phyloP scores from a whole-genome alignment of 2,113 vertebrate genomes.

The mouse (Mus musculus) region GRCm39 chr5:52356501-52357000 shows the following conservation, averaged over 20 bases:
- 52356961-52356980: neutral
- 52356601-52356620: neutral
- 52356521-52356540: too few species aligned
- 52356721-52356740: neutral
- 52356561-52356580: neutral
- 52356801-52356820: neutral
- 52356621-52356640: neutral
- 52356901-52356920: neutral
- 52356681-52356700: neutral
- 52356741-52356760: neutral
- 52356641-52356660: neutral
- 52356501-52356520: neutral
- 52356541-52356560: neutral
- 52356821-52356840: neutral
- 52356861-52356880: neutral
- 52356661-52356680: neutral
- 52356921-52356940: neutral
- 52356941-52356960: neutral
- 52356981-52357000: neutral
- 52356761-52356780: neutral
- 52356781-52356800: neutral
- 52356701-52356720: neutral
- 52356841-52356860: neutral
- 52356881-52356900: neutral
- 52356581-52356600: neutral